Base-by-base conservation (phyloP, 2,797 vertebrate species). In the Octomys mimax region DNA sequence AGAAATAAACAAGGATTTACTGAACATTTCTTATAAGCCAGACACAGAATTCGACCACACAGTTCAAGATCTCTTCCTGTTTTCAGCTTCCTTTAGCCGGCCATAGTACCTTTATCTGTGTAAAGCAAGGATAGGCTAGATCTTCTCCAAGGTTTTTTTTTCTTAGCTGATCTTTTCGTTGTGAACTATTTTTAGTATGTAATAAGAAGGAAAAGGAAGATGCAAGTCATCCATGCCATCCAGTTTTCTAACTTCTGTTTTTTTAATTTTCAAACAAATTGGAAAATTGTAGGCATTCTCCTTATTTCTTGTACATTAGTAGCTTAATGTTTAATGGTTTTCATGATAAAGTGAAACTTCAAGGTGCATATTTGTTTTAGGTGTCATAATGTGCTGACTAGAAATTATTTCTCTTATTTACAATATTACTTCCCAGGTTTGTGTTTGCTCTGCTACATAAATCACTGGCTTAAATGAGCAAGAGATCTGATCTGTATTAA, bases 381-480 rank as follows among this genome's bases (percentile, higher is more conserved):
- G 79, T 95, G 61, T 83, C 91, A 59, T 21, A 46, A 39, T 70
- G 18, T 66, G 14, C 4, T 46, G 7, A 31, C 46, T 61, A 82
- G 57, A 96, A 93, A 95, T 78, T 95, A 33, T 96, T 97, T 93
- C 84, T 92, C 87, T 62, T 87, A 10, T 81, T 52, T 33, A 13
- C 33, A 24, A 86, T 28, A 14, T 59, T 85, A 70, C 19, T 90
- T 59, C 10, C 42, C 77, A 14, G 1, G 71, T 90, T 26, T 59
- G 36, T 54, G 80, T 39, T 78, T 89, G 33, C 89, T 86, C 71
- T 96, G 46, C 88, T 88, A 83, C 21, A 78, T 31, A 83, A 75
- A 95, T 75, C 78, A 87, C 39, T 8, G 49, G 14, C 57, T 80
- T 68, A 94, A 73, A 52, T 62, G 5, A 39, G 22, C 52, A 96